phyloP scores from a whole-genome alignment of 2,113 vertebrate species.

The Cavia aperea region DNA sequence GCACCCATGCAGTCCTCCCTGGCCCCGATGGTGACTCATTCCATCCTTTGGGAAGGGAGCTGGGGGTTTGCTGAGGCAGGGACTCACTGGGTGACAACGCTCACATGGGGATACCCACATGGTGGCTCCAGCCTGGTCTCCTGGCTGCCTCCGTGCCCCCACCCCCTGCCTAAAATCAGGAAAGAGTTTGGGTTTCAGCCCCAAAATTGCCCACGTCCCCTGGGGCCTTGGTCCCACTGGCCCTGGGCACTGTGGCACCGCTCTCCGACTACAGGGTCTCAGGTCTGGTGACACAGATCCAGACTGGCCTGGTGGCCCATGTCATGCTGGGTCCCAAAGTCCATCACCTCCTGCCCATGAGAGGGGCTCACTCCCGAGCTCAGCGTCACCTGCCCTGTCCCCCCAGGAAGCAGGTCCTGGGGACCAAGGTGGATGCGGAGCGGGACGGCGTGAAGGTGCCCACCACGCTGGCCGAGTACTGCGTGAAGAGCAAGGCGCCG shows the following conservation, averaged over 20 bases:
- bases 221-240: not conserved
- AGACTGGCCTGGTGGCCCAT: not conserved
- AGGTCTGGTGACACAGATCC: too few species aligned
- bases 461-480: constrained; percentile 93
- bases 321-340: not conserved
- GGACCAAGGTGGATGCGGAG: constrained; percentile 91
- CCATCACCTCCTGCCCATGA: not conserved
- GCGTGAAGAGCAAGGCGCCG: constrained; percentile 89
- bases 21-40: not conserved
- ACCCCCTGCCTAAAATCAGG: not conserved
- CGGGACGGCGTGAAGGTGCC: constrained; percentile 94
- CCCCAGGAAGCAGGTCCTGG: constrained; percentile 87
- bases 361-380: not conserved
- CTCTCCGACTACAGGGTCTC: too few species aligned
- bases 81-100: not conserved
- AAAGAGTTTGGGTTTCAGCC: not conserved
- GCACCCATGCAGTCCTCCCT: not conserved
- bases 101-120: not conserved
- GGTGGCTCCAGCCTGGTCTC: not conserved
- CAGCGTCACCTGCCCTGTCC: not conserved
- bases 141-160: not conserved
- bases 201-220: not conserved
- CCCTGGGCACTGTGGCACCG: too few species aligned
- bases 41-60: not conserved
- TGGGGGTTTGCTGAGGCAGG: not conserved